A percentile compares a stretch with the other conserved stretches of the same genome.
Evolutionary conservation across 2,797 vertebrate genomes (phyloP).

Genomic region (Emydoidea blandingii): DNA sequence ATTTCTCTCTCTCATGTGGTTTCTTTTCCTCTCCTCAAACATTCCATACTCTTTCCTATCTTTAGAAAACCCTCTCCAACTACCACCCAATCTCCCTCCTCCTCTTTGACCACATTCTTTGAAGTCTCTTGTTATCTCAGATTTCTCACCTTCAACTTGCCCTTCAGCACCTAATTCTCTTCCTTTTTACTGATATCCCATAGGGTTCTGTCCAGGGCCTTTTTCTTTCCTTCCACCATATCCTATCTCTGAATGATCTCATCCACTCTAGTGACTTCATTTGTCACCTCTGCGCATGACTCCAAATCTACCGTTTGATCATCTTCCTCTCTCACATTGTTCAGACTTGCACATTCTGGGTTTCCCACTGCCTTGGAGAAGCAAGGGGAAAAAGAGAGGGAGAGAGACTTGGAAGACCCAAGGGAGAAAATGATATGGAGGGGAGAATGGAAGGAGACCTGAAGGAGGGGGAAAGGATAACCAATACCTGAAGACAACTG

Average conservation of each 20-base stretch:
- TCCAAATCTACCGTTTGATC: not conserved
- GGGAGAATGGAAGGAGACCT: not conserved
- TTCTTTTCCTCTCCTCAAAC: not conserved
- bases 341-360: not conserved
- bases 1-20: not conserved
- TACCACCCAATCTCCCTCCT: not conserved
- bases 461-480: not conserved
- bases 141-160: not conserved
- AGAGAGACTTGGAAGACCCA: not conserved
- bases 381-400: not conserved
- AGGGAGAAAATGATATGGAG: not conserved
- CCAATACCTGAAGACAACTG: rapidly evolving
- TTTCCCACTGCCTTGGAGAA: not conserved
- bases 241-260: not conserved
- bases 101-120: not conserved
- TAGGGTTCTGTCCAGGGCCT: not conserved
- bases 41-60: not conserved
- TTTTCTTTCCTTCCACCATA: not conserved
- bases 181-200: not conserved
- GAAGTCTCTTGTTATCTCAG: not conserved
- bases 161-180: not conserved
- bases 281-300: not conserved
- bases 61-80: not conserved
- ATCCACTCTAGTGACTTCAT: not conserved
- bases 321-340: not conserved